Evolutionary conservation across 2,113 vertebrate species (phyloP), one percentile per base, ranked within the genome.

Genomic region (Nyctereutes procyonoides): DNA sequence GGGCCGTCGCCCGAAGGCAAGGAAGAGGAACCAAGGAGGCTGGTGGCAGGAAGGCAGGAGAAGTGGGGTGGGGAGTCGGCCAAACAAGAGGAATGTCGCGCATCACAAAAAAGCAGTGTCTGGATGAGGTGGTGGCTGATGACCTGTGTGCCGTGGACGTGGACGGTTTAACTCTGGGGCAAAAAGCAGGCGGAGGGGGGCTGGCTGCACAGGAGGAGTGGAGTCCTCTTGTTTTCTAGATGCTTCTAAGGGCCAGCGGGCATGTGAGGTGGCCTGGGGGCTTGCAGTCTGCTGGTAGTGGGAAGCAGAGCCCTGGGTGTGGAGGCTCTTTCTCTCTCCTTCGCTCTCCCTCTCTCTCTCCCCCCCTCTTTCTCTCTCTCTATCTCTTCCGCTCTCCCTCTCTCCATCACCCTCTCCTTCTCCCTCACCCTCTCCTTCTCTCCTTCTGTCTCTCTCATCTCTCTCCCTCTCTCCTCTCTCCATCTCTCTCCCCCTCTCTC

Each of bases 201-300:
- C 7, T 8, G 35, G 32, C 67, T 35, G 32, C 17, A 9, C 32
- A n/a, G 7, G 16, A 1, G 1, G 67, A n/a, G 32, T 35, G 67
- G 17, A 15, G 63, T 28, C 28, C 63, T 32, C 63, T 28, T 63
- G 63, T 32, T 19, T 35, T 69, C 67, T 69, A 20, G 16, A 69
- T 69, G 67, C 67, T 69, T 35, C 67, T 3, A 2, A 69, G 17
- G 67, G 2, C 16, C 20, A 8, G 17, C 67, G 3, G 9, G 67
- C 32, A 43, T 43, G 4, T 8, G 1, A 17, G 32, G 32, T 3
- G 1, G 67, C 32, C 32, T 6, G 0, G 32, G 32, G 3, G 8
- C 67, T 69, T 10, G 17, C 8, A 0, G 65, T 19, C 32, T 69
- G 32, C 67, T 35, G 17, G 67, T 10, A 19, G 16, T 8, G 8